phyloP scores from a whole-genome alignment of 2,797 vertebrate genomes.

The Vespertilio murinus region DNA sequence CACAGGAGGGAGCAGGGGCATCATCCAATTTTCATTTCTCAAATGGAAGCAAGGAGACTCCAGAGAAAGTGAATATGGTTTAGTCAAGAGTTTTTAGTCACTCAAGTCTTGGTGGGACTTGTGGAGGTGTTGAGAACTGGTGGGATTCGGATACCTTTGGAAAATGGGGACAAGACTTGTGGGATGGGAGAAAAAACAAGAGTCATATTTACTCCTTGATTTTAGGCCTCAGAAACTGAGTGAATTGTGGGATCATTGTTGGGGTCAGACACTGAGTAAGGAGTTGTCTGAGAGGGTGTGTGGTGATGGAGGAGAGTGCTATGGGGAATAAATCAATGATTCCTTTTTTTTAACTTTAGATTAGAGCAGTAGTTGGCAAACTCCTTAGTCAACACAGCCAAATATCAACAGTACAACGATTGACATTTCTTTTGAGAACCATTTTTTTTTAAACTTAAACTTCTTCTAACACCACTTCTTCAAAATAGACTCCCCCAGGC shows the following conservation, averaged over 20 bases:
- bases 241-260: too few relatives aligned
- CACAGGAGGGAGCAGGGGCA: rapidly evolving
- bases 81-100: background rate
- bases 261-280: background rate
- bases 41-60: background rate
- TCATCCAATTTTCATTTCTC: background rate
- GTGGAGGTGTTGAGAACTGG: background rate
- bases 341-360: background rate
- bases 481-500: too few relatives aligned
- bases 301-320: too few relatives aligned
- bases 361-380: background rate
- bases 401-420: too few relatives aligned
- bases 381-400: too few relatives aligned
- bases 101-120: background rate
- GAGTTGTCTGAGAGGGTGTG: background rate
- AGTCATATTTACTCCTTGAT: background rate
- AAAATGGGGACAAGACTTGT: background rate
- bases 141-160: background rate
- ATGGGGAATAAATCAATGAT: background rate
- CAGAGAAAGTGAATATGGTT: background rate
- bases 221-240: background rate
- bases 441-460: too few relatives aligned
- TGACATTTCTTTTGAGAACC: too few relatives aligned
- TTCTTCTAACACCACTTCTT: too few relatives aligned
- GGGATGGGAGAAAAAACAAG: background rate